Evolutionary conservation across 2,888 invertebrate species (phyloP), one percentile per base, ranked within the genome.

Genomic region (Melipona beecheii): DNA sequence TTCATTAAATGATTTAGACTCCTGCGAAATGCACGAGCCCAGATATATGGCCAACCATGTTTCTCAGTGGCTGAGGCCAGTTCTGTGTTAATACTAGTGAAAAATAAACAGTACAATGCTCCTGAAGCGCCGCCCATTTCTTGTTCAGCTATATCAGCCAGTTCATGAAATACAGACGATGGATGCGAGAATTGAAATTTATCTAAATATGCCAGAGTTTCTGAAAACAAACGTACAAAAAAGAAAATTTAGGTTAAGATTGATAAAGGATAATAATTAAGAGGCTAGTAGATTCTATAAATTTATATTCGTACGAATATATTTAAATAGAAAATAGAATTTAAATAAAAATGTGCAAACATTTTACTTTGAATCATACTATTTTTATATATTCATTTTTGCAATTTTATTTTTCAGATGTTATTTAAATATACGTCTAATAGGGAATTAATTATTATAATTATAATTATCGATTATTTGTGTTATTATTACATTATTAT

Each of bases 81-180:
- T 68, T 95, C 94, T 70, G 95, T 95, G 0, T 96, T 96, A 0
- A 96, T 96, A 0, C 96, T 96, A 4, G 97, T 96, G 81, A 98
- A 96, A 81, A 97, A 96, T 83, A 98, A 95, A 83, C 97, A 96
- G 95, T 98, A 98, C 66, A 98, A 95, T 2, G 97, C 98, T 0
- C 98, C 98, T 0, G 97, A 96, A 0, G 97, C 96, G 0, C 98
- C 98, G 0, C 97, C 97, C 96, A 98, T 97, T 69, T 95, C 95
- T 27, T 95, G 95, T 92, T 97, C 97, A 0, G 97, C 96, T 11
- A 97, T 95, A 86, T 95, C 95, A 0, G 96, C 96, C 50, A 96
- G 90, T 71, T 95, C 94, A 92, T 95, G 94, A 36, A 96, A 88
- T 15, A 96, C 93, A 21, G 93, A 93, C 0, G 95, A 95, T 0